Evolutionary conservation across 2,113 vertebrate genomes (phyloP).

Genomic region (Ginglymostoma cirratum): DNA sequence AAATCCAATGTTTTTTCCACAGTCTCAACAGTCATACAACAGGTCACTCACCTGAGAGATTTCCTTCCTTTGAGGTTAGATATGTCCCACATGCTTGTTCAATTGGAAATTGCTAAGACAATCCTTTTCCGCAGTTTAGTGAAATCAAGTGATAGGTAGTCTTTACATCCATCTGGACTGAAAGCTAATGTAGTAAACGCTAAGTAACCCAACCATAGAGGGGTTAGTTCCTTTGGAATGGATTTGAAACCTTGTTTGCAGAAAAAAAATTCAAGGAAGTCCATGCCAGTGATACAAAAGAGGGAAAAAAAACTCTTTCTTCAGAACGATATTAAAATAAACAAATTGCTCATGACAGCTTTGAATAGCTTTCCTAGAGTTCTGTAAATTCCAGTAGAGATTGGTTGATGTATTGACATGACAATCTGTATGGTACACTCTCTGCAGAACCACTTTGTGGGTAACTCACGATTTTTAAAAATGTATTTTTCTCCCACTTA

Average conservation of each 20-base stretch:
- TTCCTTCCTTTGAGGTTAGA: not conserved
- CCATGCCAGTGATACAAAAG: not conserved
- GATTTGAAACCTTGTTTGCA: not conserved
- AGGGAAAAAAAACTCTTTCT: not conserved
- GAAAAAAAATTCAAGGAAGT: not conserved
- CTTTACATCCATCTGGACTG: not conserved
- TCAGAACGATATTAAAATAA: not conserved
- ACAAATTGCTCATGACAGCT: not conserved
- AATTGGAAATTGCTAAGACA: not conserved
- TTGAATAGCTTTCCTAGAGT: not conserved
- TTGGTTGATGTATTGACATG: no score
- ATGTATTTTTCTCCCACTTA: not conserved
- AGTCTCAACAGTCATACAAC: not conserved
- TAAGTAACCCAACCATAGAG: not conserved
- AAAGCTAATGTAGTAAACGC: not conserved
- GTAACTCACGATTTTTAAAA: not conserved
- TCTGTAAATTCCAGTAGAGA: not conserved
- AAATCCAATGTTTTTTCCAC: not conserved
- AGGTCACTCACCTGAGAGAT: not conserved
- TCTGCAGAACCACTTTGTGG: not conserved
- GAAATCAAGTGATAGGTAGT: not conserved
- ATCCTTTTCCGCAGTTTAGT: not conserved
- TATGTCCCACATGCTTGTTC: not conserved
- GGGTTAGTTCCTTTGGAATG: not conserved
- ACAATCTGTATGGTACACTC: not conserved